phyloP scores from a whole-genome alignment of 2,113 vertebrate species.

The Alligator mississippiensis region DNA sequence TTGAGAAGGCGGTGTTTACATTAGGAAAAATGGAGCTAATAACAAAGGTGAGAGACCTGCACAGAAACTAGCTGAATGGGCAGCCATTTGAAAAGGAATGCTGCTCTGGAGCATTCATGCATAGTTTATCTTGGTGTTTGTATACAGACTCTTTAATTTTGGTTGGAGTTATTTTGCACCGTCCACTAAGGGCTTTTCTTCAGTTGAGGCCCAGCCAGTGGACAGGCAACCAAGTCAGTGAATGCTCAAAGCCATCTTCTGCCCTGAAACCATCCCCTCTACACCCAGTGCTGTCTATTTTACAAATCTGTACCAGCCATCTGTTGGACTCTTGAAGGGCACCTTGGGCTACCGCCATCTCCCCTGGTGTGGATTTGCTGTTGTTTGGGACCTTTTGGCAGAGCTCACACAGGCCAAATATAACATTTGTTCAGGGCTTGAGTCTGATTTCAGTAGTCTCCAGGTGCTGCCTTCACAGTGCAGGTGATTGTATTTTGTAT shows the following conservation, averaged over 20 bases:
- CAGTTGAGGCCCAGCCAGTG: background rate
- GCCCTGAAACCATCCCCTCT: background rate
- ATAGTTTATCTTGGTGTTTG: background rate
- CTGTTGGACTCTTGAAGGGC: background rate
- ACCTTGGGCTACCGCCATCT: background rate
- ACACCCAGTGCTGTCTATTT: background rate
- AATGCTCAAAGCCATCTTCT: conserved; percentile 1
- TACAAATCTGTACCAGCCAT: background rate
- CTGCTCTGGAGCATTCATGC: conserved; percentile 36
- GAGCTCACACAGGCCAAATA: background rate
- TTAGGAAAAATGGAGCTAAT: background rate
- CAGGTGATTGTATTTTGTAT: conserved; percentile 48
- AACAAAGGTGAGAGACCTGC: background rate
- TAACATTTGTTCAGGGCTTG: background rate
- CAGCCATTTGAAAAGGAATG: conserved; percentile 44
- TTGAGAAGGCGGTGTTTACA: background rate
- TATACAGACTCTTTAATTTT: background rate
- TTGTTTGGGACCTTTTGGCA: conserved; percentile 7
- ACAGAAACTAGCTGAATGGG: conserved; percentile 35
- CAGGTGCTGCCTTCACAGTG: background rate
- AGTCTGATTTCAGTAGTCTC: conserved; percentile 56
- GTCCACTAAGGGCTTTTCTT: background rate
- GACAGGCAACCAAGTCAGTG: background rate
- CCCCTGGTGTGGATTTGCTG: background rate
- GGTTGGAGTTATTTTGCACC: background rate